Conservation (phyloP, 2,888 invertebrate species). For the Cheiracanthium punctorium region DNA sequence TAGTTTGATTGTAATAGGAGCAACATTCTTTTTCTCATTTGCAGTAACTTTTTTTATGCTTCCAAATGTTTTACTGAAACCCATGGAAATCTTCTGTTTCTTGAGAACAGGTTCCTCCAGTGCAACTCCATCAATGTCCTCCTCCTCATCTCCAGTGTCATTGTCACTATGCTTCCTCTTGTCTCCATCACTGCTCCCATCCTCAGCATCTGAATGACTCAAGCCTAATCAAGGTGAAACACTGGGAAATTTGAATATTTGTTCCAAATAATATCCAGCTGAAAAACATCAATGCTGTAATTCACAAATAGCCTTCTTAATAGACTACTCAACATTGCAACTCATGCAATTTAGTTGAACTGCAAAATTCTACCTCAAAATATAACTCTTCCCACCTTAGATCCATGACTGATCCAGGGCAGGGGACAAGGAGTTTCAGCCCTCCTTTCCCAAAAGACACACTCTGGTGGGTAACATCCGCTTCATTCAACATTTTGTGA, state of each 20-base stretch:
- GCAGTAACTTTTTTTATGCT: conserved; percentile 31
- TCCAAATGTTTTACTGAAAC: conserved; percentile 67
- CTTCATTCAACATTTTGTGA: too few relatives aligned
- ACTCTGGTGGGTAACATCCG: too few relatives aligned
- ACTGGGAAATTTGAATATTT: conserved; percentile 71
- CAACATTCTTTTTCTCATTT: conserved; percentile 58
- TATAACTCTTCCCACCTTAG: too few relatives aligned
- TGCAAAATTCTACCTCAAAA: neutral
- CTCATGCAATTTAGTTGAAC: neutral
- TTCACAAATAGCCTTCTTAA: conserved; percentile 17
- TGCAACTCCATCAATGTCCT: conserved; percentile 44
- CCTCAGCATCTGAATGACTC: conserved; percentile 45
- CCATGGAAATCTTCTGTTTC: conserved; percentile 59
- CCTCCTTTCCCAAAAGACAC: too few relatives aligned
- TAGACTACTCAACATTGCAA: conserved; percentile 3
- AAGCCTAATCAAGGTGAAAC: conserved; percentile 71
- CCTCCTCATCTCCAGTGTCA: conserved; percentile 29
- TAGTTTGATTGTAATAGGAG: conserved; percentile 67
- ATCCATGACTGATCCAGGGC: too few relatives aligned
- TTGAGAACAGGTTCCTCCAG: conserved; percentile 47
- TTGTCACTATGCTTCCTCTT: conserved; percentile 37
- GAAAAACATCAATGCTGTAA: conserved; percentile 46
- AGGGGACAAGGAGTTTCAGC: too few relatives aligned
- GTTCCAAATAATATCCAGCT: conserved; percentile 67
- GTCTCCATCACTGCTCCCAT: conserved; percentile 15